A percentile compares a stretch with the other conserved stretches of the same genome.
These are phyloP conservation scores for Oncopodura yosiiana DNA, from an alignment of 1,140 invertebrate species.

Conservation along the genomic window DNA sequence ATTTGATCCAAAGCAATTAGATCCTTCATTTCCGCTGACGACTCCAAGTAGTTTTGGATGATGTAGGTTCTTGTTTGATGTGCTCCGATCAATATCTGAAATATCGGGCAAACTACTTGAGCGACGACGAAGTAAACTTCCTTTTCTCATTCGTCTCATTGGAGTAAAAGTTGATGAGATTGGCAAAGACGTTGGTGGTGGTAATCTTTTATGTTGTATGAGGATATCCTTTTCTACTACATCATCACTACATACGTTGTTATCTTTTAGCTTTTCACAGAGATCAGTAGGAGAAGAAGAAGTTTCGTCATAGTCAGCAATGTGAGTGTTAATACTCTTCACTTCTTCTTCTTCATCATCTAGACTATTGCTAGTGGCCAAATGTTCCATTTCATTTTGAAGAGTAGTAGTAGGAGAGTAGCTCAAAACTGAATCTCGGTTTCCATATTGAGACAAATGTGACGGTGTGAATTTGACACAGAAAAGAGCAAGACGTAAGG, in stretches of 20 bases:
- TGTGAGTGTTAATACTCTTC: neutral
- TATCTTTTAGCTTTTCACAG: too few relatives aligned
- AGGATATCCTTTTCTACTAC: too few relatives aligned
- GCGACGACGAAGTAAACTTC: constrained; percentile 21
- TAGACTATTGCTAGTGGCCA: neutral
- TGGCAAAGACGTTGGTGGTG: neutral
- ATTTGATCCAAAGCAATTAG: too few relatives aligned
- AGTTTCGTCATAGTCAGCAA: too few relatives aligned
- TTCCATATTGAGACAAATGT: constrained; percentile 8
- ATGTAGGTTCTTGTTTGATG: neutral
- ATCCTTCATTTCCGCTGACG: too few relatives aligned
- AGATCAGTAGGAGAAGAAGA: too few relatives aligned
- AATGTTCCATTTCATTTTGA: neutral
- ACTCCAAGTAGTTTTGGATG: too few relatives aligned
- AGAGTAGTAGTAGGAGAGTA: neutral
- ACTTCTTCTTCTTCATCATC: neutral
- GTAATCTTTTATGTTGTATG: too few relatives aligned
- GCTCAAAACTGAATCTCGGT: constrained; percentile 3
- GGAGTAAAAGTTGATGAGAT: neutral
- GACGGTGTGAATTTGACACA: constrained; percentile 48
- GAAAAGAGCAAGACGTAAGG: constrained; percentile 50
- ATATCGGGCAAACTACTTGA: constrained; percentile 27
- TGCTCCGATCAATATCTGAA: constrained; percentile 20
- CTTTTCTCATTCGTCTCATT: constrained; percentile 1
- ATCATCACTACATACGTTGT: too few relatives aligned